A percentile compares a stretch with the other conserved stretches of the same genome.
Conservation (phyloP, 2,888 invertebrate genomes). For the Ganaspis brasiliensis region DNA sequence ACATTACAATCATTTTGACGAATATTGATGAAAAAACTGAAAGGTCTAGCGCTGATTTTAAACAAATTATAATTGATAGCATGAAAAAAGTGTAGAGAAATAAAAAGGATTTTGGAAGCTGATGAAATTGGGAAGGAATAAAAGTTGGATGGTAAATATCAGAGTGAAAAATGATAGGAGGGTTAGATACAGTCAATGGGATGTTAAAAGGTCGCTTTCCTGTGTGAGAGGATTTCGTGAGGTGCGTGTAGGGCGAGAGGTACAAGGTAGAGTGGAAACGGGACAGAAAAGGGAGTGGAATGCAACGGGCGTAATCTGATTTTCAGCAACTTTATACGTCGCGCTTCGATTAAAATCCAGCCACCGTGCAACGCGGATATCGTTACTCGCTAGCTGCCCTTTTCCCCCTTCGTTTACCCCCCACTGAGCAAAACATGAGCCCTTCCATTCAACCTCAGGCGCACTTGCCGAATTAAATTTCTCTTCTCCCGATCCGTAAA, state of each 20-base stretch:
- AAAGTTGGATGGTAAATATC: conserved; percentile 57
- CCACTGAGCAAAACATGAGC: conserved; percentile 41
- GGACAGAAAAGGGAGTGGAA: conserved; percentile 50
- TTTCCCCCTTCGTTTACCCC: conserved; percentile 56
- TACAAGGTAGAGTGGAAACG: conserved; percentile 43
- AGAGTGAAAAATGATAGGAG: conserved; percentile 57
- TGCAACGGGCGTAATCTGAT: conserved; percentile 74
- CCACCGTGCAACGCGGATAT: conserved; percentile 74
- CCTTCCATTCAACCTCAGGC: conserved; percentile 39
- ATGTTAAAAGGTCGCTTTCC: conserved; percentile 36
- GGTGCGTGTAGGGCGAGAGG: conserved; percentile 47
- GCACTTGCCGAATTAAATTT: neutral
- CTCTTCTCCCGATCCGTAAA: neutral
- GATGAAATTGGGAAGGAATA: conserved; percentile 58
- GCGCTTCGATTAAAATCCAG: conserved; percentile 78
- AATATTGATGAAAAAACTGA: neutral
- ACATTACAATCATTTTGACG: too few relatives aligned
- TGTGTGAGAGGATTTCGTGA: conserved; percentile 44
- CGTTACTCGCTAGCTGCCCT: conserved; percentile 68
- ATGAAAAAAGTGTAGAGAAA: conserved; percentile 16
- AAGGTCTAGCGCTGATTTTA: neutral
- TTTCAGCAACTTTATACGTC: conserved; percentile 79
- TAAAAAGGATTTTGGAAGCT: conserved; percentile 47
- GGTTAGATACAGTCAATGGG: conserved; percentile 48
- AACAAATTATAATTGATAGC: conserved; percentile 16